Evolutionary conservation across 2,113 vertebrate species (phyloP).

Genomic region (Caloenas nicobarica): DNA sequence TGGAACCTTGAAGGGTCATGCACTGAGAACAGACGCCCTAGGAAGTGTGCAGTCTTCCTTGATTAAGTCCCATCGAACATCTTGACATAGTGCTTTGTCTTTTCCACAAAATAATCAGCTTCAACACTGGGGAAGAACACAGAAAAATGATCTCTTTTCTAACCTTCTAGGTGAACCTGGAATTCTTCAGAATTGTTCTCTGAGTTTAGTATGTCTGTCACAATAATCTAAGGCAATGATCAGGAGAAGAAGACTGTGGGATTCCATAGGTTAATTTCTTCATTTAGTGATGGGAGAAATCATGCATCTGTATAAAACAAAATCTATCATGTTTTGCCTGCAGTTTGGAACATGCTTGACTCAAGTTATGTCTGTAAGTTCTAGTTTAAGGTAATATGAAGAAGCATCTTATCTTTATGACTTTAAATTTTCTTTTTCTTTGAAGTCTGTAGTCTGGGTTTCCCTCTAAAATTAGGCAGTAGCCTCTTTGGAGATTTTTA

Average conservation of each 20-base stretch:
- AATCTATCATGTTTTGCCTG: not conserved
- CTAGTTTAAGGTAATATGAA: not conserved
- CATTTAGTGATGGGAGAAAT: not conserved
- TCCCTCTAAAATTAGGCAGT: not conserved
- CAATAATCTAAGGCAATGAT: not conserved
- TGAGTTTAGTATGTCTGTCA: not conserved
- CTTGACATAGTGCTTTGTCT: not conserved
- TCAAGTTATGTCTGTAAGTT: not conserved
- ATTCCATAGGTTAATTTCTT: not conserved
- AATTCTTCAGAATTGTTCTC: not conserved
- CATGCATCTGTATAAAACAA: not conserved
- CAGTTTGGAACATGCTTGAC: not conserved
- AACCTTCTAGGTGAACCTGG: not conserved
- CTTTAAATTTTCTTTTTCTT: not conserved
- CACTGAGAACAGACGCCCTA: not conserved
- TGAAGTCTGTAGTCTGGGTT: not conserved
- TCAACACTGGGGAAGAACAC: not conserved
- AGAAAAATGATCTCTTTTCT: not conserved
- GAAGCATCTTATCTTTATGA: not conserved
- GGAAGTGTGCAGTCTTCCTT: not conserved
- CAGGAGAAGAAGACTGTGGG: not conserved
- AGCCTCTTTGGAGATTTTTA: not conserved
- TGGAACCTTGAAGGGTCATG: not conserved
- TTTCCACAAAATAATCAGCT: not conserved
- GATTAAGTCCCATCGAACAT: not conserved